phyloP scores from a whole-genome alignment of 2,113 vertebrate genomes.

The Garra rufa region DNA sequence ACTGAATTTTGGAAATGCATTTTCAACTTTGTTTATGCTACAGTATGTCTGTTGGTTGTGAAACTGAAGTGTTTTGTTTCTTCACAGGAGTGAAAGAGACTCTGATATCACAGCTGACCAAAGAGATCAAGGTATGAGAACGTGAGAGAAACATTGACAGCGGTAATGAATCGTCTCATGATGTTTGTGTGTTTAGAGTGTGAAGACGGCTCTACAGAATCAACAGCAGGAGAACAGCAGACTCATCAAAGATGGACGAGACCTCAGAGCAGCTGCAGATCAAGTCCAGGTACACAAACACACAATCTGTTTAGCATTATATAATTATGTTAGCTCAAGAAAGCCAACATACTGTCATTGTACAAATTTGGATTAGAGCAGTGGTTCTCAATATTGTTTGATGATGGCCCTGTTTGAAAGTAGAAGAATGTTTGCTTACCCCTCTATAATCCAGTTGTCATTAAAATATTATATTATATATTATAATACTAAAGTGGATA shows the following conservation, averaged over 20 bases:
- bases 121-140: constrained; percentile 73
- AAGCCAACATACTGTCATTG: background rate
- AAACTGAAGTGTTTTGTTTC: constrained; percentile 51
- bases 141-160: background rate
- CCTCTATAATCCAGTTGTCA: background rate
- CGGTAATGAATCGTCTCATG: constrained; percentile 4
- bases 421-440: background rate
- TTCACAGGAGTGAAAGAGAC: constrained; percentile 73
- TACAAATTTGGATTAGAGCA: background rate
- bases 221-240: constrained; percentile 69
- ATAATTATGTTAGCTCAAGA: constrained; percentile 7
- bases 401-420: background rate
- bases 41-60: constrained; percentile 26
- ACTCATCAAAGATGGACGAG: constrained; percentile 63
- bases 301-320: background rate
- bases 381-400: background rate
- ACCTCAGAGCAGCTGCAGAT: constrained; percentile 68
- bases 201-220: constrained; percentile 66
- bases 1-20: constrained; percentile 40
- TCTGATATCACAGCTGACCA: constrained; percentile 70
- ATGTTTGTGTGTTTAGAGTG: constrained; percentile 61
- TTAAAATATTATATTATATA: background rate
- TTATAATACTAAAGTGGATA: background rate
- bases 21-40: background rate
- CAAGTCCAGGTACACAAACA: constrained; percentile 67